Evolutionary conservation across 2,888 invertebrate species (phyloP), one percentile per base, ranked within the genome.

Genomic region (Polydrusus pterygomalis): DNA sequence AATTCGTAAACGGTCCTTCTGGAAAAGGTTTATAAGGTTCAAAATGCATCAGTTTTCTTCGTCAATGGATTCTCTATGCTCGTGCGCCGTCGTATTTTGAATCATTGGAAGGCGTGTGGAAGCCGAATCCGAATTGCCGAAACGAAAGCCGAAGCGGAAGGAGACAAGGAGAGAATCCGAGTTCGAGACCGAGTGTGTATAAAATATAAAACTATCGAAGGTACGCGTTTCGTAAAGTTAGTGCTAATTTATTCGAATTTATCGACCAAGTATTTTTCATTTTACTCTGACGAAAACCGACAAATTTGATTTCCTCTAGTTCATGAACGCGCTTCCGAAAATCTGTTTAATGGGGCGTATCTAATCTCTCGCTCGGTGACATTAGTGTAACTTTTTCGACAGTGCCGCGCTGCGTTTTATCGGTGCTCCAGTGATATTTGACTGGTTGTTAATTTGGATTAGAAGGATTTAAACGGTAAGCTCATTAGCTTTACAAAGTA

Each of bases 131-230:
- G 64, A 64, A 68, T 25, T 54, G 78, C 77, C 77, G 76, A 68
- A 62, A 74, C 67, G 51, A 70, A 47, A 60, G 18, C 74, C 70
- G 63, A 70, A 62, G 38, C 45, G 70, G 51, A 49, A 69, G 43
- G 56, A 68, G 73, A 70, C 40, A 49, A 69, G 43, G 56, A 68
- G 73, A 70, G 51, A 65, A 43, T 58, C 43, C 30, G 56, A 60
- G 81, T 34, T 10, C 34, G 34, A 34, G n/a, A 5, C 8, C 40
- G 40, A 40, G 40, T 11, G 3, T 2, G 8, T 1, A 82, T 82
- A 82, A 82, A 79, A 78, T 82, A 82, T 79, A 83, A 82, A 82
- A 82, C 82, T 82, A 84, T 79, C 80, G 83, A 80, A 81, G 85
- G 84, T 84, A 84, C 85, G 84, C 83, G 84, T 82, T 81, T 81